A percentile compares a stretch with the other conserved stretches of the same genome.
These are phyloP conservation scores for Clanis bilineata DNA, from an alignment of 2,888 invertebrate species.

Conservation along the genomic window DNA sequence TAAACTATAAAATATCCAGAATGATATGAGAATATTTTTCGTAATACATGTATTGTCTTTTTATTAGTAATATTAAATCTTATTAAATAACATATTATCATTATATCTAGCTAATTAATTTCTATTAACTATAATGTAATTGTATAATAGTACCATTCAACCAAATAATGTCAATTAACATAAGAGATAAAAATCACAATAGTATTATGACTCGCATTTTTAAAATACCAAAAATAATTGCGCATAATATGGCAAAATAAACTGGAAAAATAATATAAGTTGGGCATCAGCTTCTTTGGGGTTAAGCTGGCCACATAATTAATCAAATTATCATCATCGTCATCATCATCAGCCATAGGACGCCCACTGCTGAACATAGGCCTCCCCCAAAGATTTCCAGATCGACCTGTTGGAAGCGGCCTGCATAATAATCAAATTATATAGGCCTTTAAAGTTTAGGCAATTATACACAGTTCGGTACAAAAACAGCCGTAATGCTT, in stretches of 20 bases:
- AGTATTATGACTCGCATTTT: neutral
- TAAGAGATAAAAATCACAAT: neutral
- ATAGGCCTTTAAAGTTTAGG: neutral
- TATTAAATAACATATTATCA: neutral
- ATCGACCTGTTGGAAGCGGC: too few relatives aligned
- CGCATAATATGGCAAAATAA: too few relatives aligned
- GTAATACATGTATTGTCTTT: constrained; percentile 77
- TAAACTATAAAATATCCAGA: constrained; percentile 25
- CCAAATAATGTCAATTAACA: neutral
- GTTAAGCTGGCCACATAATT: too few relatives aligned
- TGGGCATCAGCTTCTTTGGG: too few relatives aligned
- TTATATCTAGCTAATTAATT: constrained; percentile 4
- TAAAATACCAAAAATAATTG: neutral
- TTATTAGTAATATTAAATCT: constrained; percentile 50
- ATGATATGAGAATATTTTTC: constrained; percentile 67
- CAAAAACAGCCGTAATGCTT: neutral
- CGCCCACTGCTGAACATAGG: too few relatives aligned
- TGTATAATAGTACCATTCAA: constrained; percentile 17
- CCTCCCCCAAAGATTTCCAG: too few relatives aligned
- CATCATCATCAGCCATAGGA: too few relatives aligned
- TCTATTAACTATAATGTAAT: constrained; percentile 5
- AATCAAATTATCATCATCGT: too few relatives aligned
- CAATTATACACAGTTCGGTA: neutral
- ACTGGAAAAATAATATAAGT: too few relatives aligned
- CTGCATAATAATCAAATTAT: too few relatives aligned